These are phyloP conservation scores for Pelosia muscerda DNA, from an alignment of 2,888 invertebrate genomes.

Conservation along the genomic window DNA sequence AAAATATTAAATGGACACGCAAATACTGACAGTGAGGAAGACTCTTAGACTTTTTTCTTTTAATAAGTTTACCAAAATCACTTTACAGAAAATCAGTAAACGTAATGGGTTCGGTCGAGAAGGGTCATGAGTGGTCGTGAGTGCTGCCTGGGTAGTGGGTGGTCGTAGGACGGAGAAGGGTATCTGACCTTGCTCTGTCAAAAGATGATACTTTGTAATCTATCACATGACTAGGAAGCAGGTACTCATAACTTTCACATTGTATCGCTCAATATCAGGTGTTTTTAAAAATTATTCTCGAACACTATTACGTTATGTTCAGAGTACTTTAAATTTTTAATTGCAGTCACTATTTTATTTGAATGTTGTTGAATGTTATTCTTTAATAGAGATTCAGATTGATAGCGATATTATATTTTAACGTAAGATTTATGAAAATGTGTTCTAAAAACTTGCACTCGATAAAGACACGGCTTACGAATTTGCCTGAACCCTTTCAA, in stretches of 20 bases:
- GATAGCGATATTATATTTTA: too few relatives aligned
- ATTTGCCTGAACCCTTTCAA: not conserved
- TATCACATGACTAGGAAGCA: not conserved
- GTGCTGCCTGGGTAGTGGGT: not conserved
- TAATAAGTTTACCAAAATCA: not conserved
- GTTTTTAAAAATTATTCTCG: not conserved
- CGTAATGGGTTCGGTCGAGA: not conserved
- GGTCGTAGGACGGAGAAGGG: not conserved
- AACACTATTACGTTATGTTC: too few relatives aligned
- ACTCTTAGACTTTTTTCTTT: not conserved
- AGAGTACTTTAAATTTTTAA: too few relatives aligned
- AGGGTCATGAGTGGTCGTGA: not conserved
- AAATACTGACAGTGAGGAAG: not conserved
- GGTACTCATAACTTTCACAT: not conserved
- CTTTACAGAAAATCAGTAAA: not conserved
- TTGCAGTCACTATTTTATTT: too few relatives aligned
- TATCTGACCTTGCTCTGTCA: not conserved
- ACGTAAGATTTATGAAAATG: too few relatives aligned
- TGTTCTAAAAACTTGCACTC: too few relatives aligned
- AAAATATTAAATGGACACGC: not conserved
- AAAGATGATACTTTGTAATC: not conserved
- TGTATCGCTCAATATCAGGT: not conserved
- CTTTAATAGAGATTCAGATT: too few relatives aligned
- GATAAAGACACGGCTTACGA: not conserved
- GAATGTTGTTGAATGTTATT: too few relatives aligned